Evolutionary conservation across 1,140 invertebrate species (phyloP).

Genomic region (Phenacoccus solenopsis): DNA sequence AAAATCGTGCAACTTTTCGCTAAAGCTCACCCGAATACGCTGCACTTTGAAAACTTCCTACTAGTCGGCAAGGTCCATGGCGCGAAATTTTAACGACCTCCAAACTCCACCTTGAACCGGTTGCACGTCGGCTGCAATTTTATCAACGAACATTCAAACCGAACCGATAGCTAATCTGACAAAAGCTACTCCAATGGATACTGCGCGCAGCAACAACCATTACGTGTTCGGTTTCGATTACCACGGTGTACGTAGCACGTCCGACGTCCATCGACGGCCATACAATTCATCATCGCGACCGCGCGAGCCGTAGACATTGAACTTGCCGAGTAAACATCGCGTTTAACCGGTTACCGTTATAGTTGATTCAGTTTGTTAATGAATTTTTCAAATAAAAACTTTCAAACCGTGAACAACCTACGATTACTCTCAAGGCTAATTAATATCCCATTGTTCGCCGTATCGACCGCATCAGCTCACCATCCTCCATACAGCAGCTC

Average conservation of each 20-base stretch:
- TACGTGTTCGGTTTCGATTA: not conserved
- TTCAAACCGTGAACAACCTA: not conserved
- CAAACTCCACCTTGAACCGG: not conserved
- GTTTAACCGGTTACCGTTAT: not conserved
- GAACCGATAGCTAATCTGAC: not conserved
- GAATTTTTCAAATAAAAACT: not conserved
- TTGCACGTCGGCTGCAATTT: not conserved
- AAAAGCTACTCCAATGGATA: too few species aligned
- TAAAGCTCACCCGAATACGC: not conserved
- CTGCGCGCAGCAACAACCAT: not conserved
- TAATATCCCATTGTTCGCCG: not conserved
- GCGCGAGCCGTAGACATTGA: not conserved
- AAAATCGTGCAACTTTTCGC: not conserved
- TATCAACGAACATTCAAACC: too few species aligned
- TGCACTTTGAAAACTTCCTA: not conserved
- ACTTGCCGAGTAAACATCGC: not conserved
- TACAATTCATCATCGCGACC: not conserved
- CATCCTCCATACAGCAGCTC: too few species aligned
- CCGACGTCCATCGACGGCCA: not conserved
- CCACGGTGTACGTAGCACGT: too few species aligned
- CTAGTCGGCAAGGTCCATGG: not conserved
- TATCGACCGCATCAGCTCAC: not conserved
- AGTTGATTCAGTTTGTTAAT: not conserved
- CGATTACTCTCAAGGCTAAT: not conserved
- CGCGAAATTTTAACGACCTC: not conserved